Base-by-base conservation (phyloP, 2,888 invertebrate genomes). In the Agrotis ipsilon region DNA sequence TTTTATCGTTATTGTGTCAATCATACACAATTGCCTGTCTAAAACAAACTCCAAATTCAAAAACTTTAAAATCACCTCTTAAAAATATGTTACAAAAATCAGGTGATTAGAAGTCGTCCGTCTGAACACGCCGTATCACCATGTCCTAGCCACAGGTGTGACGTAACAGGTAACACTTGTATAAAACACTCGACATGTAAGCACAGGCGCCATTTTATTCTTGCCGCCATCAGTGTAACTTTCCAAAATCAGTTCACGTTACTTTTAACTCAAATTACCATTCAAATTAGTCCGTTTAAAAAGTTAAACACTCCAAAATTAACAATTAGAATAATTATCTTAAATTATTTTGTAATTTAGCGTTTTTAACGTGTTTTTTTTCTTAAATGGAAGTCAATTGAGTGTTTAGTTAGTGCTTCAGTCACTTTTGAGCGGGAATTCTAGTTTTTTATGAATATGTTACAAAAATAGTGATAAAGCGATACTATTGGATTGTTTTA, bases 151-250 rank as follows among this genome's bases (percentile, higher is more conserved):
- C 86, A 90, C 92, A 92, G 89, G 91, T 92, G 92, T 95, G 96
- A 96, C 96, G 96, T 92, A 95, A 94, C 94, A 93, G 92, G 92
- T 91, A 39, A 88, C 85, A 89, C 88, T 88, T 90, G 88, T 96
- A 96, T 96, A 96, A 92, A 95, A 94, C 92, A 91, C 91, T 88
- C 90, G 84, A 87, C 89, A 82, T 83, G 84, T 85, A 87, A 85
- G 81, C 84, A 73, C 72, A 80, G 91, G 72, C 92, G 94, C 94
- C 96, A 96, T 96, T 96, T 96, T 94, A 80, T 71, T 76, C 71
- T 82, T 71, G 81, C 76, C 80, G 81, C 85, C 86, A 82, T 70
- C 66, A 72, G 83, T 79, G 85, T 68, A 55, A 69, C 77, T 78
- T 81, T 81, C 76, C 76, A 39, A 82, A 87, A 85, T 75, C 72